Base-by-base conservation (phyloP, 2,113 vertebrate species). In the Oplegnathus fasciatus region DNA sequence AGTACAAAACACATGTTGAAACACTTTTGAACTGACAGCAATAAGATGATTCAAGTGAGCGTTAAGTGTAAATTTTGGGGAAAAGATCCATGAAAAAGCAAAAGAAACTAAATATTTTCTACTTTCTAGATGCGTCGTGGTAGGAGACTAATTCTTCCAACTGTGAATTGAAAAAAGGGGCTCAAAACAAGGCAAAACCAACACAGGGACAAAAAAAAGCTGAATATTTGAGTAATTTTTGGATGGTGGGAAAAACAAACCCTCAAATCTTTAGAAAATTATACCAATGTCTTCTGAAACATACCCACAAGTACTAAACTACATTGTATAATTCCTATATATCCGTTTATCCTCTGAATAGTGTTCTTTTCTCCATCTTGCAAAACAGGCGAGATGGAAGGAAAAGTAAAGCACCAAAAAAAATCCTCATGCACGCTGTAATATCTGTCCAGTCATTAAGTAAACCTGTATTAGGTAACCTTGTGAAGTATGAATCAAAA, bases 351-450 rank as follows among this genome's bases (percentile, higher is more conserved):
- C 75, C 71, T 76, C 64, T 86, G 64, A 81, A 85, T 89, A 86
- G 80, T 89, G 77, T 90, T 82, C 62, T 64, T 88, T 75, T 37
- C 55, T 87, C 61, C 67, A 24, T 50, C 62, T 28, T 52, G 20
- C 50, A 75, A 82, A 88, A 70, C 78, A 54, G 73, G 52, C 26
- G 34, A 82, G 26, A 83, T 68, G 44, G 61, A 72, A 80, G 32
- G 60, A 62, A 83, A 89, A 66, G 70, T 69, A 55, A 88, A 88
- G 88, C 90, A 92, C 88, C 91, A 88, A 85, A 86, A 15, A 6
- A 78, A 72, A 66, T 79, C 68, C 75, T 75, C 62, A 75, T 55
- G 75, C 68, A 71, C n/a, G 20, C 74, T 86, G 82, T 77, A 80
- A 83, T 68, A 85, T 57, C 78, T 76, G 79, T 80, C 44, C 78